These are phyloP conservation scores for Epinotia bilunana DNA, from an alignment of 2,888 invertebrate genomes.

Conservation along the genomic window DNA sequence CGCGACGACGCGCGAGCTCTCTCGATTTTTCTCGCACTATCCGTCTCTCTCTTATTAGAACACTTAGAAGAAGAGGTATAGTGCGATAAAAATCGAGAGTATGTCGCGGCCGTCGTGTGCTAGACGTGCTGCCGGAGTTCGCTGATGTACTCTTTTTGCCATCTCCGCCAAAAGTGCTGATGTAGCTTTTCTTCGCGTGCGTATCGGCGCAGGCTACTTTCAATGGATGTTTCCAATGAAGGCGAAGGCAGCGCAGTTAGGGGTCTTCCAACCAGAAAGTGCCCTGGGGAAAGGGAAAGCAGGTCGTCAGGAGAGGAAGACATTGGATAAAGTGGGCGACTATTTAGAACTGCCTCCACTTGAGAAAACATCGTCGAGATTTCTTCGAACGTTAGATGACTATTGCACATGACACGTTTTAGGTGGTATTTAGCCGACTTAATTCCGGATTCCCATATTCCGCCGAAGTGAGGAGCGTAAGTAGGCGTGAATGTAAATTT, in stretches of 20 bases:
- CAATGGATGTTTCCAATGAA: neutral
- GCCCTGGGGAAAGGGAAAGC: constrained; percentile 5
- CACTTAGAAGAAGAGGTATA: too few species aligned
- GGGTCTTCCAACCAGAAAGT: constrained; percentile 11
- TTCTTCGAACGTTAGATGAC: constrained; percentile 30
- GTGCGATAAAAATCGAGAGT: too few species aligned
- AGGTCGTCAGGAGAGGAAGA: constrained; percentile 14
- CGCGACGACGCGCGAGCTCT: too few species aligned
- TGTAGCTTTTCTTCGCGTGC: neutral
- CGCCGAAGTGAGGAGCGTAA: constrained; percentile 2
- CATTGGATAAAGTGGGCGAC: constrained; percentile 11
- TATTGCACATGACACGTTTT: constrained; percentile 21
- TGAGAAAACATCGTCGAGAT: constrained; percentile 24
- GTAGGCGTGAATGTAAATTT: constrained; percentile 5
- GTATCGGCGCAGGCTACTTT: neutral
- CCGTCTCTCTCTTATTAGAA: too few species aligned
- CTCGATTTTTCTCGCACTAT: too few species aligned
- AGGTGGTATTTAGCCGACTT: constrained; percentile 18
- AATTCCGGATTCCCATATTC: constrained; percentile 6
- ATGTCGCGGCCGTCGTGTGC: too few species aligned
- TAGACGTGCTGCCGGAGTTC: too few species aligned
- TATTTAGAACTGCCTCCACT: constrained; percentile 31
- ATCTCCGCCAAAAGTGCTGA: constrained; percentile 7
- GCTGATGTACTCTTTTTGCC: neutral
- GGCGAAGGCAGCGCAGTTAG: constrained; percentile 9